Base-by-base conservation (phyloP, 2,888 invertebrate genomes). In the Sinelater perroti region DNA sequence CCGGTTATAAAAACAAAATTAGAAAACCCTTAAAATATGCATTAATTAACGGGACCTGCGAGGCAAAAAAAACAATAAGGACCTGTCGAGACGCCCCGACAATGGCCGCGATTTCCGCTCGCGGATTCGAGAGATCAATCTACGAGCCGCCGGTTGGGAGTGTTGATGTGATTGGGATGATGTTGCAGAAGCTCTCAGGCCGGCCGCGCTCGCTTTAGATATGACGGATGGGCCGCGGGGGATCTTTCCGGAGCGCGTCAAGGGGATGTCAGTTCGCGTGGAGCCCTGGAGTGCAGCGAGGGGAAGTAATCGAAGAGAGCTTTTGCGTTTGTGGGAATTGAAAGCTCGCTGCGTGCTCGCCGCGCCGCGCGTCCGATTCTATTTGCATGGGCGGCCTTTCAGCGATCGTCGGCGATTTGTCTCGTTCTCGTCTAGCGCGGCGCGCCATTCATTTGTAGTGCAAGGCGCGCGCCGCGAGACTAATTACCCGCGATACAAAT, bases 401-500 rank as follows among this genome's bases (percentile, higher is more conserved):
- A 33, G 36, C 46, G 46, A 46, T 38, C 7, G 53, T 28, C 28
- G 20, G 35, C 35, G 46, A 54, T 54, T 54, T 54, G 53, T 54
- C 53, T 54, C 33, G 16, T 45, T 36, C 45, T 45, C 45, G 45
- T 54, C 53, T 54, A 38, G 35, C 31, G 24, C 16, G 35, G 35
- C 35, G 33, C 35, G 10, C 30, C 47, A 33, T 31, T 33, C 33
- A 30, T 50, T 30, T 51, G 40, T 51, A 42, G 42, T 31, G n/a
- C 28, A 44, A 30, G 31, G 47, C 47, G 36, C 14, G 35, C 26
- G 17, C 10, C 26, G 36, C 35, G 17, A 26, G 16, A 36, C 35
- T 14, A 49, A 49, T 49, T 49, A 49, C 24, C 47, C 18, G 14
- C 35, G 24, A 31, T 33, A 33, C 47, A 49, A 49, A 49, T 49